Evolutionary conservation across 1,140 invertebrate species (phyloP), one percentile per base, ranked within the genome.

Genomic region (Drosophila gunungcola): DNA sequence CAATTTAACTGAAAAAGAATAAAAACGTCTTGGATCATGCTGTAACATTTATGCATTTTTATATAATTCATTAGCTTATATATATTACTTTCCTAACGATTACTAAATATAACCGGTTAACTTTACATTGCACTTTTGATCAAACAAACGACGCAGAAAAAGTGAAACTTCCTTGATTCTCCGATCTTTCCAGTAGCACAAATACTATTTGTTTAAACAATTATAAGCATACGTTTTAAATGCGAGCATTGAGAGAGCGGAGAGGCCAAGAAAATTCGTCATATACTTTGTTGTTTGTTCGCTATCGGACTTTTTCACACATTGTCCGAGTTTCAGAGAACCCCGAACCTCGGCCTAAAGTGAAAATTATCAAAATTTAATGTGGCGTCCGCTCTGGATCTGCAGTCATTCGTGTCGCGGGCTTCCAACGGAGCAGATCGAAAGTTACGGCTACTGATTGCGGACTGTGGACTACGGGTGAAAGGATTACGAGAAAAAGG

Each of bases 281-380:
- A n/a, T 36, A 11, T 21, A 43, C 21, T 36, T 29, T n/a, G 45
- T 29, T 48, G 61, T 65, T 48, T 56, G 58, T 42, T 64, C 12
- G 48, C 49, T 45, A 32, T 25, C 27, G 11, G 49, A 38, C 51
- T 12, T 41, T 74, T 89, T 85, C 78, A 90, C 85, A 85, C 81
- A 57, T 84, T 55, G 70, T 52, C 53, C 77, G 51, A 53, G 61
- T 53, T 53, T 43, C 38, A 21, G 46, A 70, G 67, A 70, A 70
- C 48, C 6, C 11, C 29, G 52, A 39, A 21, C 16, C 60, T 34
- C 32, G 56, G 46, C 61, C 69, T 60, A 72, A 76, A 90, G 78
- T 82, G 79, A 90, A 90, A 90, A 83, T 90, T 53, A 70, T 78
- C 79, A 73, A 77, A 83, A 86, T 70, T 88, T 75, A 90, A 90